Conservation (phyloP, 2,113 vertebrate genomes). For the Henicopernis longicauda region DNA sequence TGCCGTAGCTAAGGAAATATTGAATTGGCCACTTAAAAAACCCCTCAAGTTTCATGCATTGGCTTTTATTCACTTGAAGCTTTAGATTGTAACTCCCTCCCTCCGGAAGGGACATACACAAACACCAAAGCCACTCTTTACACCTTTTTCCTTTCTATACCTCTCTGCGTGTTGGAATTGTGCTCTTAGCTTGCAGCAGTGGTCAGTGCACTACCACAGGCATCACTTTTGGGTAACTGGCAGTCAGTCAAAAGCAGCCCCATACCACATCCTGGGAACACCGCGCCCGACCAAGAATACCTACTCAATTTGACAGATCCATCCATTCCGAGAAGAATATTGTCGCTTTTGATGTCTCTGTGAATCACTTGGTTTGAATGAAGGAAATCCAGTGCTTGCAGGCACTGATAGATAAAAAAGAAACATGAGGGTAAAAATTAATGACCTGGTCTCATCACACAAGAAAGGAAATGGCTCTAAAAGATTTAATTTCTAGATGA, state of each 20-base stretch:
- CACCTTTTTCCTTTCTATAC: not conserved
- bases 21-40: not conserved
- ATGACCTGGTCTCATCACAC: constrained; percentile 19
- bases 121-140: not conserved
- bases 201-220: not conserved
- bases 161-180: not conserved
- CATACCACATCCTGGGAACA: not conserved
- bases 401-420: constrained; percentile 79
- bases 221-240: not conserved
- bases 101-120: not conserved
- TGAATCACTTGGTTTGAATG: constrained; percentile 99
- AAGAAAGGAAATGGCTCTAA: not conserved
- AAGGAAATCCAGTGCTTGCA: constrained; percentile 97
- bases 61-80: not conserved
- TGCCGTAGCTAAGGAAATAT: not conserved
- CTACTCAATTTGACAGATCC: constrained; percentile 97
- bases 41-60: not conserved
- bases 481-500: not conserved
- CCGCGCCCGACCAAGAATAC: constrained; percentile 51
- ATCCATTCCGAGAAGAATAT: constrained; percentile 97
- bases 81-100: not conserved
- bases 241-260: not conserved
- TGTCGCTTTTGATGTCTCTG: constrained; percentile 98
- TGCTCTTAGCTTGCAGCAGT: not conserved
- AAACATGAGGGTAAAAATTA: not conserved